Evolutionary conservation across 2,888 invertebrate genomes (phyloP).

Genomic region (Melanargia galathea): DNA sequence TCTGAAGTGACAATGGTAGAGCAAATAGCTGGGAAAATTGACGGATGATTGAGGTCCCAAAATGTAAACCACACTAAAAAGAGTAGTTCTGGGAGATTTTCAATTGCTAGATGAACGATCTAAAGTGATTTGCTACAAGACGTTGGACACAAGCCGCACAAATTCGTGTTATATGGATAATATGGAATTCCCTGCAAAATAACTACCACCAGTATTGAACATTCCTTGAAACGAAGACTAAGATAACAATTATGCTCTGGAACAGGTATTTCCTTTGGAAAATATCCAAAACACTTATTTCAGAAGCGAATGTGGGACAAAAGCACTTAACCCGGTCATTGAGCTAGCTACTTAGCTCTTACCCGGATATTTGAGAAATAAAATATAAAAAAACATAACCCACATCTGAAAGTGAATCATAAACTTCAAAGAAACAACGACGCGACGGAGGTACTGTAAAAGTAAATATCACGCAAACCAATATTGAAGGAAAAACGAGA

Average conservation of each 20-base stretch:
- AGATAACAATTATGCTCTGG: no score
- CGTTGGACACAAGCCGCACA: no score
- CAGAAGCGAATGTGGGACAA: constrained; percentile 15
- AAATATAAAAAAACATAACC: constrained; percentile 21
- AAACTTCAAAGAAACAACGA: constrained; percentile 25
- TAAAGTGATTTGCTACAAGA: no score
- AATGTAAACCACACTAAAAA: not conserved
- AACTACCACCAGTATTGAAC: not conserved
- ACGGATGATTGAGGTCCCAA: not conserved
- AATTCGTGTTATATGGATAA: no score
- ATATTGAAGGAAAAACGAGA: constrained; percentile 18
- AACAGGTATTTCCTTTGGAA: constrained; percentile 6
- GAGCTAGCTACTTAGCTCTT: not conserved
- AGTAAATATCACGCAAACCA: constrained; percentile 22
- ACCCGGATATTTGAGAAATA: constrained; percentile 16
- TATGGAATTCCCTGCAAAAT: not conserved
- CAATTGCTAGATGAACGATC: no score
- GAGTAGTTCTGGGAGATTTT: no score
- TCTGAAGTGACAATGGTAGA: not conserved
- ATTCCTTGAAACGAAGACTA: not conserved
- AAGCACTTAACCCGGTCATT: constrained; percentile 17
- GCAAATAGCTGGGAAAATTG: not conserved
- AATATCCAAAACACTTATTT: constrained; percentile 20
- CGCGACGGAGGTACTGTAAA: no score
- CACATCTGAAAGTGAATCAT: constrained; percentile 28